These are phyloP conservation scores for Colaptes auratus DNA, from an alignment of 2,113 vertebrate species.

Conservation along the genomic window DNA sequence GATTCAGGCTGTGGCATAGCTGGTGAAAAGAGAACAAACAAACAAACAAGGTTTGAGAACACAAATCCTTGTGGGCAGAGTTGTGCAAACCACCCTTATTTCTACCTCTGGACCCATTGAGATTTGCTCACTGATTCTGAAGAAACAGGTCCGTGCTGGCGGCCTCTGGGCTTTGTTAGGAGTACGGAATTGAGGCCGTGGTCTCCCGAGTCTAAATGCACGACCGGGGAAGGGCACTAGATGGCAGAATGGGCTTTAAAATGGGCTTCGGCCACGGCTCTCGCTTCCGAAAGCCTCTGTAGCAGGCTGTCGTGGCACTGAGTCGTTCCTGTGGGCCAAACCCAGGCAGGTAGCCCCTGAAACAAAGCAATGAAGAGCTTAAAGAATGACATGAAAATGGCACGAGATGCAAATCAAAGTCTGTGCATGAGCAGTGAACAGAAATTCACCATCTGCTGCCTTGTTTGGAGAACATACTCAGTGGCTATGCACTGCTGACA, in stretches of 20 bases:
- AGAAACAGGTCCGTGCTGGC: not conserved
- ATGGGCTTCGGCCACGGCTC: fast-evolving
- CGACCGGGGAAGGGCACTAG: not conserved
- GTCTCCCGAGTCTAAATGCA: not conserved
- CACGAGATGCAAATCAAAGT: not conserved
- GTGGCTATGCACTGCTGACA: not conserved
- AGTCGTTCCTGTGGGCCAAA: not conserved
- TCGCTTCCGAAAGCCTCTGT: not conserved
- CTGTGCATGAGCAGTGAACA: fast-evolving
- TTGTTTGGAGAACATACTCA: not conserved
- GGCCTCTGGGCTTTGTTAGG: not conserved
- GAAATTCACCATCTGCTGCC: not conserved
- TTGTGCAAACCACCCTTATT: not conserved
- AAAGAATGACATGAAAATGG: not conserved
- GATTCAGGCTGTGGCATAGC: not conserved
- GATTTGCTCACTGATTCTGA: not conserved
- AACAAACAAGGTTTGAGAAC: not conserved
- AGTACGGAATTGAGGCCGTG: fast-evolving
- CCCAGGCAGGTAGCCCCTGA: not conserved
- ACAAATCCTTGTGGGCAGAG: not conserved
- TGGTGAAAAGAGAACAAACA: not conserved
- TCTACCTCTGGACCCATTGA: not conserved
- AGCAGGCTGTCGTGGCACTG: not conserved
- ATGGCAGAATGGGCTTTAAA: not conserved
- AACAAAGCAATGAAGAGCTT: not conserved